A percentile compares a stretch with the other conserved stretches of the same genome.
Evolutionary conservation across 2,113 vertebrate genomes (phyloP).

Genomic region (Anolis sagrei): DNA sequence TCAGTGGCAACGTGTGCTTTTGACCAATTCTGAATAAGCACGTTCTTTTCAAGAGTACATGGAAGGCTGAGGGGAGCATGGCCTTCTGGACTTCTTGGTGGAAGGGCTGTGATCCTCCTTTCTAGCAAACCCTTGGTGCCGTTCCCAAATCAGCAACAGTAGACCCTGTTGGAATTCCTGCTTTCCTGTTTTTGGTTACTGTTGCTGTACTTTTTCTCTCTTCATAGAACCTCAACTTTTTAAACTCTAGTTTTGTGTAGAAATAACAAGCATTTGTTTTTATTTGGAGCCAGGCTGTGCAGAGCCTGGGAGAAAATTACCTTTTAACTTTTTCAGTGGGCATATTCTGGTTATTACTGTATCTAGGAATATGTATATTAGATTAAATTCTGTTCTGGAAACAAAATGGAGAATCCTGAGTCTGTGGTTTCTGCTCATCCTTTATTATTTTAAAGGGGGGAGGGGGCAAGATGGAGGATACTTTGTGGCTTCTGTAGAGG

Average conservation of each 20-base stretch:
- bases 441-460: neutral
- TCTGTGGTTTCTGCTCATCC: constrained; percentile 59
- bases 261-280: constrained; percentile 72
- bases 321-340: constrained; percentile 77
- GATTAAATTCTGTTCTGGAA: constrained; percentile 81
- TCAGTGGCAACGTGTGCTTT: neutral
- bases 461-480: too few relatives aligned
- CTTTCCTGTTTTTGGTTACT: constrained; percentile 45
- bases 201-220: constrained; percentile 71
- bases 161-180: constrained; percentile 41
- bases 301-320: constrained; percentile 64
- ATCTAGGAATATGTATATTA: constrained; percentile 75
- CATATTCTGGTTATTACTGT: constrained; percentile 74
- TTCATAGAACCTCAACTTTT: constrained; percentile 74
- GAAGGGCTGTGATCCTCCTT: constrained; percentile 64
- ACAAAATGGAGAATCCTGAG: constrained; percentile 57
- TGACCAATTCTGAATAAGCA: constrained; percentile 9
- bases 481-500: neutral
- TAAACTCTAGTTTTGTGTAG: constrained; percentile 76
- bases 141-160: constrained; percentile 44
- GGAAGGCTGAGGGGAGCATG: neutral
- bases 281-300: constrained; percentile 73
- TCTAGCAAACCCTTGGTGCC: constrained; percentile 39
- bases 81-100: constrained; percentile 42
- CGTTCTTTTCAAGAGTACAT: constrained; percentile 2